phyloP scores from a whole-genome alignment of 1,140 invertebrate genomes.

The Euura saliciscinereae region DNA sequence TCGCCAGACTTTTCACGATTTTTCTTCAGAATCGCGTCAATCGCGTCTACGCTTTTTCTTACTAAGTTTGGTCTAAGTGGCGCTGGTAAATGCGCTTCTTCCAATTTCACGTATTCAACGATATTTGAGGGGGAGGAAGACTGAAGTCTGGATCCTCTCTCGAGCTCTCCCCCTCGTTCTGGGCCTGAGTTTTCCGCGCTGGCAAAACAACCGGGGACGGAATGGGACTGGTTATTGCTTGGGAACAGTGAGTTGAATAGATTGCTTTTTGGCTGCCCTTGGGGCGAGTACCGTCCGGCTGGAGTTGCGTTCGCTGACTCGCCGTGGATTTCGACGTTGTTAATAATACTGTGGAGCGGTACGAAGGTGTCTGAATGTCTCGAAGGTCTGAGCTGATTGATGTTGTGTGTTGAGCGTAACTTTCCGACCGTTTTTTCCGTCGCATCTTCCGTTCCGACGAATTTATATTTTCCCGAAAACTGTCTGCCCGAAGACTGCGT shows the following conservation, averaged over 20 bases:
- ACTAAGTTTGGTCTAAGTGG: slow-evolving; percentile 56
- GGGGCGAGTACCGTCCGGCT: background rate
- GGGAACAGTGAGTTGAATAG: slow-evolving; percentile 51
- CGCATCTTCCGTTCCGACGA: background rate
- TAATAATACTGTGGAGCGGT: slow-evolving; percentile 18
- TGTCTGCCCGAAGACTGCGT: background rate
- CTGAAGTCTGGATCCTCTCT: slow-evolving; percentile 11
- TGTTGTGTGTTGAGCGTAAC: slow-evolving; percentile 26
- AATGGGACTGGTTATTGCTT: slow-evolving; percentile 52
- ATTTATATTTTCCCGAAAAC: background rate
- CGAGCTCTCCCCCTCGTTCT: slow-evolving; percentile 8
- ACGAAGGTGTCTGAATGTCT: slow-evolving; percentile 26
- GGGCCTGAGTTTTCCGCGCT: slow-evolving; percentile 29
- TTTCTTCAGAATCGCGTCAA: background rate
- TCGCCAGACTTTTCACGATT: background rate
- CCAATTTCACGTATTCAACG: slow-evolving; percentile 59
- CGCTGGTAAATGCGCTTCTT: slow-evolving; percentile 61
- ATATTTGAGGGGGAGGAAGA: slow-evolving; percentile 21
- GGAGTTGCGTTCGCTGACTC: background rate
- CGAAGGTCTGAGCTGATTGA: slow-evolving; percentile 27
- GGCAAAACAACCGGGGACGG: slow-evolving; percentile 44
- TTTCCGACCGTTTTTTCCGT: slow-evolving; percentile 11
- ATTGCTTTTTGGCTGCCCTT: slow-evolving; percentile 13
- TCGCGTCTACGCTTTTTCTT: slow-evolving; percentile 22
- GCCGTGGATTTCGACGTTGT: background rate